Percentiles rank a stretch among this genome's conserved stretches.
Conservation (phyloP, 1,140 invertebrate genomes). For the Formica selysi region DNA sequence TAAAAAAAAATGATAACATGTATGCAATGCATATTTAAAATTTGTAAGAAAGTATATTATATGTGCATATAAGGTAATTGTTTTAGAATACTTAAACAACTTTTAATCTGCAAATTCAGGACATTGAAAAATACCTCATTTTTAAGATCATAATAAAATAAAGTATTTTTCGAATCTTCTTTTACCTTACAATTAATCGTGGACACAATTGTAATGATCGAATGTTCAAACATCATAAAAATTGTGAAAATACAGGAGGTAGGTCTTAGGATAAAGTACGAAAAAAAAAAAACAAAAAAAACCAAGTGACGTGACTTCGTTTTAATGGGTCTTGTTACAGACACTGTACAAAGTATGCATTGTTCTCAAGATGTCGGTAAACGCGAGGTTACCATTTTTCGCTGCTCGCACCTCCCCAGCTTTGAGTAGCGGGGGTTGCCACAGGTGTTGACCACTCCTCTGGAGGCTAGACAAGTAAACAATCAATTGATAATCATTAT, state of each 20-base stretch:
- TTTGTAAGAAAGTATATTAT: too few species aligned
- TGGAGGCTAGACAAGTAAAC: slow-evolving; percentile 66
- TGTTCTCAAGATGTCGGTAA: slow-evolving; percentile 50
- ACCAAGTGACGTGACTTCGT: not conserved
- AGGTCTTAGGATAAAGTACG: not conserved
- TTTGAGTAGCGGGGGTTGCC: slow-evolving; percentile 71
- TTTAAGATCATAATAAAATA: not conserved
- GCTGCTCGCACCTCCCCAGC: slow-evolving; percentile 81
- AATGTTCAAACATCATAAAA: not conserved
- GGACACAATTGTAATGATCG: not conserved
- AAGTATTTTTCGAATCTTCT: not conserved
- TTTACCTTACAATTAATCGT: not conserved
- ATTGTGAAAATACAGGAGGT: not conserved
- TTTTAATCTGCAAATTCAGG: too few species aligned
- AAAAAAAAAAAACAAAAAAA: not conserved
- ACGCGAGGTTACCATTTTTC: slow-evolving; percentile 76
- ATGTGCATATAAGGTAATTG: too few species aligned
- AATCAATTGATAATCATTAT: not conserved
- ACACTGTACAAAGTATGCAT: slow-evolving; percentile 63
- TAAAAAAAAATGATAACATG: too few species aligned
- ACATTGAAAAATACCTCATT: not conserved
- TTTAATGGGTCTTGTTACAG: slow-evolving; percentile 62
- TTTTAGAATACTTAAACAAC: too few species aligned
- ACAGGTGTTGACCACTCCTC: slow-evolving; percentile 81
- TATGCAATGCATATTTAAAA: too few species aligned